Evolutionary conservation across 2,113 vertebrate species (phyloP).

Genomic region (Dipodomys merriami): DNA sequence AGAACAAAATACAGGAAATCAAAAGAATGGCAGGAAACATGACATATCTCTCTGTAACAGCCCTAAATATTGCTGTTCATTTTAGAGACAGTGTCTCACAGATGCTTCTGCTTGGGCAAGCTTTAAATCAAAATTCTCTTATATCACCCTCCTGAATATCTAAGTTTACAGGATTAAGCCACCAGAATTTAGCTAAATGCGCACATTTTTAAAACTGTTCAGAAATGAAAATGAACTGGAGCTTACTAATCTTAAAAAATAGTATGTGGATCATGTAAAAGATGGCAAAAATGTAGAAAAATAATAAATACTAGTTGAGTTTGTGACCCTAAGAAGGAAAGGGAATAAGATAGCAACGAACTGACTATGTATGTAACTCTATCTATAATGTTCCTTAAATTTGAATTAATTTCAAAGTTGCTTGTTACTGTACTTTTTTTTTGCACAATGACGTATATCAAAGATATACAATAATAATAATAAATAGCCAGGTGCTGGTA

Average conservation of each 20-base stretch:
- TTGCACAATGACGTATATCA: neutral
- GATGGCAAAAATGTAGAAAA: neutral
- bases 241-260: neutral
- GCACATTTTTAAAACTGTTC: neutral
- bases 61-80: too few species aligned
- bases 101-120: too few species aligned
- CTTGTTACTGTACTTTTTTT: neutral
- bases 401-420: neutral
- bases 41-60: too few species aligned
- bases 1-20: too few species aligned
- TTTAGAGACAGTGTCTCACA: too few species aligned
- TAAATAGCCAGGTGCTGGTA: neutral
- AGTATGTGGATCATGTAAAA: neutral
- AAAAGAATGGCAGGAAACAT: too few species aligned
- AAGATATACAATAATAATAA: conserved; percentile 16
- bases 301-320: neutral
- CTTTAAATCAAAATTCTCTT: too few species aligned
- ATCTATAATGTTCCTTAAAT: neutral
- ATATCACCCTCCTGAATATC: too few species aligned
- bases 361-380: neutral
- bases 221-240: conserved; percentile 37
- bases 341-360: neutral
- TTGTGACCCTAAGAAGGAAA: neutral
- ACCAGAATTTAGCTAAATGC: too few species aligned
- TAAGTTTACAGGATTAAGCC: too few species aligned